phyloP scores from a whole-genome alignment of 2,888 invertebrate species.

The Lissocephala sabroskyi region DNA sequence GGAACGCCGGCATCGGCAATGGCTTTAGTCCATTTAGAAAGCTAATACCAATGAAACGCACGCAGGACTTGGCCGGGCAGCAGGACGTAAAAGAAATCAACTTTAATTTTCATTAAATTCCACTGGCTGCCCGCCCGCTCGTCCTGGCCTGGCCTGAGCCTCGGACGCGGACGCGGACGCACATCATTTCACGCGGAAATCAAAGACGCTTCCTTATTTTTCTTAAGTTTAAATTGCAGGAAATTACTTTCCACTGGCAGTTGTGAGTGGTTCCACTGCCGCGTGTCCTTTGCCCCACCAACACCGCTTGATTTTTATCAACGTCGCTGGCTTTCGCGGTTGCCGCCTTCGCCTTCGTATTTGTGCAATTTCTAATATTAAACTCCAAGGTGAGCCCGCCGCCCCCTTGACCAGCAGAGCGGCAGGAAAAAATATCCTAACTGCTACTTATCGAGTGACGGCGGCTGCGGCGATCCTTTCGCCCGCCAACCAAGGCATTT shows the following conservation, averaged over 20 bases:
- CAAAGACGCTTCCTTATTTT: slow-evolving; percentile 65
- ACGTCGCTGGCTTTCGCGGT: background rate
- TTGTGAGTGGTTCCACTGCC: slow-evolving; percentile 22
- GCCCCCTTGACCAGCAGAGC: slow-evolving; percentile 20
- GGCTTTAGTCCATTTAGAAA: too few species aligned
- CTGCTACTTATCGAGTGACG: slow-evolving; percentile 64
- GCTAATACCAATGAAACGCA: too few species aligned
- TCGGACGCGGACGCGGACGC: slow-evolving; percentile 8
- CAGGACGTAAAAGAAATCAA: slow-evolving; percentile 57
- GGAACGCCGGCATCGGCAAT: too few species aligned
- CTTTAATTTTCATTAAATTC: slow-evolving; percentile 45
- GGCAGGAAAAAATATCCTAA: slow-evolving; percentile 53
- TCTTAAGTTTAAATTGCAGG: slow-evolving; percentile 64
- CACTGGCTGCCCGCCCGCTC: too few species aligned
- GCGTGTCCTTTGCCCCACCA: slow-evolving; percentile 13
- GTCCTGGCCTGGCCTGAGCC: too few species aligned
- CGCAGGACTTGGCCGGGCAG: slow-evolving; percentile 73
- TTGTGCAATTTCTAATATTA: slow-evolving; percentile 48
- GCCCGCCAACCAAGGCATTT: slow-evolving; percentile 26
- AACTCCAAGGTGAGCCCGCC: slow-evolving; percentile 28
- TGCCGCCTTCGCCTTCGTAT: background rate
- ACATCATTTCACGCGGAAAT: slow-evolving; percentile 65
- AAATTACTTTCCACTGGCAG: slow-evolving; percentile 56
- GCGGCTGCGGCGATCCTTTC: too few species aligned
- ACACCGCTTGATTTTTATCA: slow-evolving; percentile 1